phyloP scores from a whole-genome alignment of 2,888 invertebrate species.

The Dermolepida albohirtum region DNA sequence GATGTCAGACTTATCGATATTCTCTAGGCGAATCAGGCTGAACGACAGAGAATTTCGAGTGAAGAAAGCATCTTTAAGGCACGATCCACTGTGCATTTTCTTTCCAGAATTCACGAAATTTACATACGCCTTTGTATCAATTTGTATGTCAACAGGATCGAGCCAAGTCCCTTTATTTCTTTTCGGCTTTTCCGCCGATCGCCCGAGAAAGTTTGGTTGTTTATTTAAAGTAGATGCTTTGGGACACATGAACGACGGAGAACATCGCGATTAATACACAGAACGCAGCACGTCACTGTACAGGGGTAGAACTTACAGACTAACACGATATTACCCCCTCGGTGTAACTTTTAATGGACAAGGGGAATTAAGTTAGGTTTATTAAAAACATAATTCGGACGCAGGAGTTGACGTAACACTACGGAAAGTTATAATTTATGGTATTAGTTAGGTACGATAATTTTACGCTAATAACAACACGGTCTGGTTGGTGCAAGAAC shows the following conservation, averaged over 20 bases:
- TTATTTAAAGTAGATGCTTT: too few species aligned
- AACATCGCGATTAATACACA: too few species aligned
- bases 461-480: conserved; percentile 10
- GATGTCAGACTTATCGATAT: too few species aligned
- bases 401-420: conserved; percentile 11
- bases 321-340: conserved; percentile 6
- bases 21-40: too few species aligned
- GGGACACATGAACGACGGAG: too few species aligned
- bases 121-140: conserved; percentile 32
- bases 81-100: conserved; percentile 28
- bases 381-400: conserved; percentile 36
- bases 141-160: conserved; percentile 27
- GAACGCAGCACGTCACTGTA: not conserved
- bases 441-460: conserved; percentile 31
- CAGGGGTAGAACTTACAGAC: not conserved
- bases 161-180: not conserved
- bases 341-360: conserved; percentile 34
- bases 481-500: not conserved
- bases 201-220: conserved; percentile 5
- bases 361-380: conserved; percentile 29
- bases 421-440: conserved; percentile 31
- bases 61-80: conserved; percentile 1
- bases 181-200: not conserved
- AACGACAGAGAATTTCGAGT: too few species aligned
- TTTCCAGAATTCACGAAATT: conserved; percentile 20